A percentile compares a stretch with the other conserved stretches of the same genome.
phyloP scores from a whole-genome alignment of 2,888 invertebrate species.

The Epinotia brunnichana region DNA sequence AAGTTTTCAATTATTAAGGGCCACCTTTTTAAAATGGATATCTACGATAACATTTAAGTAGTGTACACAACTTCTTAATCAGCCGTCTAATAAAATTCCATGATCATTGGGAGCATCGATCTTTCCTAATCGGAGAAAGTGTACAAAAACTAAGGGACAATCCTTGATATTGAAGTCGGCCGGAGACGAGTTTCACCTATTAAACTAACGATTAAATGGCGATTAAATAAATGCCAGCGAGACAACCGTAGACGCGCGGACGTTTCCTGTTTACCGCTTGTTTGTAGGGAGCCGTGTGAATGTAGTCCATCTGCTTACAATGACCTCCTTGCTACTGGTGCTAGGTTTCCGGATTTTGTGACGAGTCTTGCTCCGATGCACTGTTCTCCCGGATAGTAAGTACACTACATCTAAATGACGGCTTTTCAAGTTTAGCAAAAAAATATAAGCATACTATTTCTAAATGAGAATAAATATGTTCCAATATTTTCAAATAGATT shows the following conservation, averaged over 20 bases:
- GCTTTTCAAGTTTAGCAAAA: too few relatives aligned
- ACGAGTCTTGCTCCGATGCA: conserved; percentile 7
- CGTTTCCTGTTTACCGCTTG: conserved; percentile 67
- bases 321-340: conserved; percentile 41
- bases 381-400: neutral
- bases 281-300: conserved; percentile 45
- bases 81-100: conserved; percentile 29
- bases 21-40: conserved; percentile 15
- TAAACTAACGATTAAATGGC: conserved; percentile 70
- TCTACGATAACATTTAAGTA: conserved; percentile 21
- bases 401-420: too few relatives aligned
- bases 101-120: conserved; percentile 42
- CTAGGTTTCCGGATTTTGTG: conserved; percentile 33
- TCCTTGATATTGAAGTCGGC: conserved; percentile 48
- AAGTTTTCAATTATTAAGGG: neutral
- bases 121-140: conserved; percentile 53
- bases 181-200: conserved; percentile 75
- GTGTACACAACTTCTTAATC: conserved; percentile 25
- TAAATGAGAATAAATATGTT: too few relatives aligned
- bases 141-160: conserved; percentile 53
- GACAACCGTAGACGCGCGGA: conserved; percentile 47
- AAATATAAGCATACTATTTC: too few relatives aligned
- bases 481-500: too few relatives aligned
- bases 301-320: conserved; percentile 39
- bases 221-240: conserved; percentile 72